Base-by-base conservation (phyloP, 2,113 vertebrate species). In the Nansenia antarctica region DNA sequence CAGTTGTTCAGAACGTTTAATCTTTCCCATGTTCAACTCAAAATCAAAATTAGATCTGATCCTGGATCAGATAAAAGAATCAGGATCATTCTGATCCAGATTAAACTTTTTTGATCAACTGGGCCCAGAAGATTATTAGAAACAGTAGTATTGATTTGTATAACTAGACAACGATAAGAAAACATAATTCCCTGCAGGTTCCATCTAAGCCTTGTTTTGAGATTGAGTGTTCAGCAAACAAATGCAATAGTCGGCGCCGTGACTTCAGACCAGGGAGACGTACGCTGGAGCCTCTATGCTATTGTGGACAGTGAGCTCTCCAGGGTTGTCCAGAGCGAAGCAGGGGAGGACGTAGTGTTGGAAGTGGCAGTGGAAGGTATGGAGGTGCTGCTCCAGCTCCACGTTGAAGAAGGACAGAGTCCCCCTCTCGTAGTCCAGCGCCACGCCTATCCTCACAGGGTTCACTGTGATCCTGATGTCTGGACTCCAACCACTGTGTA, bases 331-430 rank as follows among this genome's bases (percentile, higher is more conserved):
- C 72, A 99, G 54, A 54, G 94, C 93, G 76, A 99, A 98, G 78
- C 96, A 98, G 30, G 98, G 97, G 0, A 95, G 93, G 11, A 96
- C 93, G 0, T 92, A 91, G 32, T 90, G 91, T 67, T 76, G 90
- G 77, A 97, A 93, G 61, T 57, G 83, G 3, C 89, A 88, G 1
- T 79, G 85, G 80, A 97, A 98, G 1, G 94, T 93, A 66, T 95
- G 89, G 0, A 99, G 92, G 71, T 98, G 97, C 80, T 99, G 98
- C 32, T 84, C 81, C 72, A 94, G 87, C 37, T 90, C 91, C 12
- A 88, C 89, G 0, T 99, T 98, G 82, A 94, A 99, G 87, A 98
- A 97, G 0, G 95, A 94, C 64, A 98, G 72, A 6, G 76, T 93
- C 5, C 91, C 90, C 6, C 79, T 84, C 27, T 93, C 85, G 0